Base-by-base conservation (phyloP, 2,113 vertebrate species). In the Physeter macrocephalus region DNA sequence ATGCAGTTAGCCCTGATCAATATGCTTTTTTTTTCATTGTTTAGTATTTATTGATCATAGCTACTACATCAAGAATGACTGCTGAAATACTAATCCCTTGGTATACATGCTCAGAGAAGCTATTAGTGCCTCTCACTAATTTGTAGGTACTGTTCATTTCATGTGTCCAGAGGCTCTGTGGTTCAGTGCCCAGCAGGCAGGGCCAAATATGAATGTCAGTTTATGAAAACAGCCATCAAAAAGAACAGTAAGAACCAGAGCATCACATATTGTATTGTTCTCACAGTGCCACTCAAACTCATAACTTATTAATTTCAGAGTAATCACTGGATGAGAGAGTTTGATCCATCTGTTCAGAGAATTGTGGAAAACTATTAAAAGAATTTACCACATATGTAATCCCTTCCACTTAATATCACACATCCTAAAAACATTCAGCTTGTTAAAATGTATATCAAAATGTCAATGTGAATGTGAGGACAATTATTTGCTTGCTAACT, bases 331-430 rank as follows among this genome's bases (percentile, higher is more conserved):
- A 97, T 39, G 29, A 93, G 78, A 96, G 89, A 75, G n/a, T 86
- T 77, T 90, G 92, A 84, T 13, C 96, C 92, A 98, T 97, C 97
- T 98, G 97, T 89, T 97, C 64, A 94, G 92, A 97, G 89, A 98
- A 91, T 64, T 93, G 97, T 69, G 82, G 31, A 84, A 96, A 96
- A 78, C 93, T 97, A 97, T 93, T 97, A 96, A 97, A 94, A 96
- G 87, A 98, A 98, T 92, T 95, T 97, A 34, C 8, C 15, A 89
- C 39, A 78, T 62, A 43, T 3, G 6, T 80, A 97, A 62, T 92
- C 36, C 57, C 80, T 74, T 86, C 18, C 29, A 97, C 93, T 98
- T 97, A 98, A 88, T 95, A 97, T 97, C 6, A 14, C 34, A 94
- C 97, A 95, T 90, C 71, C 82, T 95, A 95, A 98, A 98, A 97